Conservation (phyloP, 2,113 vertebrate genomes). For the Sphaerodactylus townsendi region DNA sequence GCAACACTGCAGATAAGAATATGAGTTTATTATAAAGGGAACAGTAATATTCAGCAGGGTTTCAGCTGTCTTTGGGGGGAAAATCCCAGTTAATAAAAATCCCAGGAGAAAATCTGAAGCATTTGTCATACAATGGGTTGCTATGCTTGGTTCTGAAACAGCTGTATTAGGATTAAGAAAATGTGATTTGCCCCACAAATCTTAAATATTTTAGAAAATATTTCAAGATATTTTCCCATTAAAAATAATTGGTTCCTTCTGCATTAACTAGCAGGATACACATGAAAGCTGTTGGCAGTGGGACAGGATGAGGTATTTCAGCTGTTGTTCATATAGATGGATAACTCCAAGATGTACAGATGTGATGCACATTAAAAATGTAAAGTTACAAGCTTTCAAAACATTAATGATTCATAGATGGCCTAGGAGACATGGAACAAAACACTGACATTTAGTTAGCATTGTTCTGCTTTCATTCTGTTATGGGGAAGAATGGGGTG, state of each 20-base stretch:
- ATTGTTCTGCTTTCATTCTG: slow-evolving; percentile 28
- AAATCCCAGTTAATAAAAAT: slow-evolving; percentile 48
- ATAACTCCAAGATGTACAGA: slow-evolving; percentile 44
- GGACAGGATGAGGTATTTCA: slow-evolving; percentile 50
- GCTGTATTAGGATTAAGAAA: slow-evolving; percentile 53
- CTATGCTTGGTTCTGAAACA: slow-evolving; percentile 43
- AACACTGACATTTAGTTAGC: slow-evolving; percentile 38
- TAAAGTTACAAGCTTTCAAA: slow-evolving; percentile 30
- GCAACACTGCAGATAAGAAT: neutral
- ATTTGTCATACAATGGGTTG: slow-evolving; percentile 9
- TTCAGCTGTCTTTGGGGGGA: neutral
- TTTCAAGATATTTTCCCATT: slow-evolving; percentile 60
- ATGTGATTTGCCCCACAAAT: slow-evolving; percentile 55
- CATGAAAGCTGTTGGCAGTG: slow-evolving; percentile 39
- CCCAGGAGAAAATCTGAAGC: slow-evolving; percentile 7
- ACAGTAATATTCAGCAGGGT: neutral
- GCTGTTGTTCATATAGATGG: slow-evolving; percentile 53
- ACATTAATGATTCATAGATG: slow-evolving; percentile 40
- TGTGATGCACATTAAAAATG: slow-evolving; percentile 60
- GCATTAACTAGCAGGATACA: slow-evolving; percentile 45
- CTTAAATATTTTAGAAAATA: slow-evolving; percentile 62
- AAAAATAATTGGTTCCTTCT: slow-evolving; percentile 64
- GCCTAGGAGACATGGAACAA: slow-evolving; percentile 57
- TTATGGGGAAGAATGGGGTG: neutral
- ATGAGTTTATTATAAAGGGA: slow-evolving; percentile 16